Evolutionary conservation across 2,113 vertebrate genomes (phyloP), one percentile per base, ranked within the genome.

Genomic region (Lasiurus borealis): DNA sequence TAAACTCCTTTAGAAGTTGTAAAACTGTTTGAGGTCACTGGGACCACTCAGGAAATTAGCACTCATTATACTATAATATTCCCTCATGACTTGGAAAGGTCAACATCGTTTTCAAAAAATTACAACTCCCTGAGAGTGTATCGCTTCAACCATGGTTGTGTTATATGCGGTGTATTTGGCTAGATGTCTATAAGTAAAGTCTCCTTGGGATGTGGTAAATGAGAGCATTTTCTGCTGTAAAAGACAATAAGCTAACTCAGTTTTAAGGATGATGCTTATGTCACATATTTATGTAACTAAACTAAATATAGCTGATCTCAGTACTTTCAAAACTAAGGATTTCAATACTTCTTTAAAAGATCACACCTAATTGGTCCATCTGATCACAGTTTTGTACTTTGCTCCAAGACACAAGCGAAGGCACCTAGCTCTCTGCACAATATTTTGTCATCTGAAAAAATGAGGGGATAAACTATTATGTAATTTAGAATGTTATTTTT

Each of bases 41-140:
- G 76, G 90, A 96, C 73, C 94, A 95, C 77, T 97, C 96, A 94
- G 29, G 66, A 97, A 95, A 97, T 96, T 90, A 97, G 46, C 88
- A 88, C 71, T 95, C 78, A 89, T 97, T 96, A 90, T 2, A 90
- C 23, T 95, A 85, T 96, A 95, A 84, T 85, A 83, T 72, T n/a
- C 81, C 87, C 85, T 46, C 46, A 80, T 92, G 93, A 18, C 27
- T 95, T 66, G 13, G 36, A 96, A 97, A 97, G 95, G 96, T 96
- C 94, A 94, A 91, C 50, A 95, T 16, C 85, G 16, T 31, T 96
- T 95, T 97, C 36, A 88, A 78, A 92, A 95, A 85, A 66, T 59
- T 64, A 82, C 27, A 18, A 76, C 36, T 80, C 81, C n/a, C 44
- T 83, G 29, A 83, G 44, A 90, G n/a, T 6, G 34, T 77, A 66